Percentiles rank a stretch among this genome's conserved stretches.
Evolutionary conservation across 2,888 invertebrate species (phyloP).

Genomic region (Encarsia formosa): DNA sequence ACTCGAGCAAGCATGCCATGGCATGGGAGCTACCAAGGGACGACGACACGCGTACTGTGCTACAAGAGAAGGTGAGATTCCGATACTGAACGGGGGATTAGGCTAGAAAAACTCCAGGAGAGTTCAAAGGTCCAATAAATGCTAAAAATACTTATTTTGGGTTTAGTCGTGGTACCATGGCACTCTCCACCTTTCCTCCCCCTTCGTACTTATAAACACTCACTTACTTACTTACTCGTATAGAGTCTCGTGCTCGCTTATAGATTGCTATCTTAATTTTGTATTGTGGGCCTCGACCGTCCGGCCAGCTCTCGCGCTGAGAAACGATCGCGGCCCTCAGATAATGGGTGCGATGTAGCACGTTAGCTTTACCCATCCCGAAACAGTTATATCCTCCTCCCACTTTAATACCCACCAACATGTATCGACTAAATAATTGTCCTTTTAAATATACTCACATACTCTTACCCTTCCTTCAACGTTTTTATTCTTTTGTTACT

Average conservation of each 20-base stretch:
- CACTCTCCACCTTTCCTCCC: neutral
- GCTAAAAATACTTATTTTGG: no score
- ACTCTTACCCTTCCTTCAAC: no score
- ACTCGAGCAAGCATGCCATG: neutral
- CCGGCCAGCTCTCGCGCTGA: constrained; percentile 23
- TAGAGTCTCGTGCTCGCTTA: constrained; percentile 4
- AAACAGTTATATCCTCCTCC: constrained; percentile 24
- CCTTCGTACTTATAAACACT: neutral
- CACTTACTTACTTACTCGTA: neutral
- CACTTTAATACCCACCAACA: no score
- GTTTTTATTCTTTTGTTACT: no score
- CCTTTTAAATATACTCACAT: no score
- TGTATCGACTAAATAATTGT: no score
- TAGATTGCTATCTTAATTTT: constrained; percentile 28
- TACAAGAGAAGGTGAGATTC: constrained; percentile 9
- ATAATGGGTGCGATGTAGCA: constrained; percentile 21
- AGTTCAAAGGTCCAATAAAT: neutral
- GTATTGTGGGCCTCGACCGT: no score
- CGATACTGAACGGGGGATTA: constrained; percentile 10
- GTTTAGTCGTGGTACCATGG: no score
- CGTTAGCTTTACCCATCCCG: constrained; percentile 8
- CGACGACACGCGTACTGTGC: no score
- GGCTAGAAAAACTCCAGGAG: constrained; percentile 15
- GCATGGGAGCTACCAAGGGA: neutral
- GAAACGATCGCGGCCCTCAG: constrained; percentile 24